Evolutionary conservation across 2,113 vertebrate genomes (phyloP).

Genomic region (Lycaon pictus): DNA sequence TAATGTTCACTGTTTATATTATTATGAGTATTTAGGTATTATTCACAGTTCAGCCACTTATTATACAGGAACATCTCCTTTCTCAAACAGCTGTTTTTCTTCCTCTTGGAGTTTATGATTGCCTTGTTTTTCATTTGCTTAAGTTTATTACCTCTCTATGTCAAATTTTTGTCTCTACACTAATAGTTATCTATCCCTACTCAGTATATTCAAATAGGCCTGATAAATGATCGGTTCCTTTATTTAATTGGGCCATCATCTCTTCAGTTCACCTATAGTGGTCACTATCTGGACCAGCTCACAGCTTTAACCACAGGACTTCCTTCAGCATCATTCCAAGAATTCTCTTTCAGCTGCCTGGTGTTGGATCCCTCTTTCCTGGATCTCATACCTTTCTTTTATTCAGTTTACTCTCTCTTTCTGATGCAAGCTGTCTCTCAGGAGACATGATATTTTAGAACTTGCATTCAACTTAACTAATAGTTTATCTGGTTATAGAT

Average conservation of each 20-base stretch:
- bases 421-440: background rate
- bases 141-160: background rate
- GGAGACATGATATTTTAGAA: background rate
- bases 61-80: background rate
- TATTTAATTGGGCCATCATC: background rate
- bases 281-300: background rate
- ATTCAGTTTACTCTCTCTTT: background rate
- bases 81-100: background rate
- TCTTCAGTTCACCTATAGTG: background rate
- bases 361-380: background rate
- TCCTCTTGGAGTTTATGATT: background rate
- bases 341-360: background rate
- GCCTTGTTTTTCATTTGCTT: conserved; percentile 28
- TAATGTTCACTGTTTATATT: background rate
- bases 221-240: background rate
- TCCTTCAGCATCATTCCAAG: background rate
- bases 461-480: background rate
- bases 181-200: background rate
- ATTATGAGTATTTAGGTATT: background rate
- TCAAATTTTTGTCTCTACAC: background rate
- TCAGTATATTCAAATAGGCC: background rate
- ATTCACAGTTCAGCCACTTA: background rate
- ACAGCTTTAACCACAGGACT: background rate
- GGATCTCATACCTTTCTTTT: background rate
- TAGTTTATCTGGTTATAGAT: background rate